A percentile compares a stretch with the other conserved stretches of the same genome.
Evolutionary conservation across 2,113 vertebrate species (phyloP).

Genomic region (Dermatemys mawii): DNA sequence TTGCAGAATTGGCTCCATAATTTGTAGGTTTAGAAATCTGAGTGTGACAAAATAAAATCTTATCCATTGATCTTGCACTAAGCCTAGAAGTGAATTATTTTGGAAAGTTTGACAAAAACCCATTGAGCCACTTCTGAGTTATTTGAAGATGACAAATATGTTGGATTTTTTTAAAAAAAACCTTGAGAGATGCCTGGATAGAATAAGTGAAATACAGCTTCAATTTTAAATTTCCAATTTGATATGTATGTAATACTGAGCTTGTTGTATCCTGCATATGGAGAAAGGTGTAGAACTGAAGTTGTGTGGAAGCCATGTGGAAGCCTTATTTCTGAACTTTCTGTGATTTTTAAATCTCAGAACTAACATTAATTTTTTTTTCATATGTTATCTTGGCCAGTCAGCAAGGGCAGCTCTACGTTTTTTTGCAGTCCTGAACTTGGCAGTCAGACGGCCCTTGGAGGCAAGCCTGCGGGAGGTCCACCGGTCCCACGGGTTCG

Average conservation of each 20-base stretch:
- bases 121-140: background rate
- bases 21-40: background rate
- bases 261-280: background rate
- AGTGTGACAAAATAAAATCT: background rate
- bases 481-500: too few relatives aligned
- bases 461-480: too few relatives aligned
- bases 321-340: background rate
- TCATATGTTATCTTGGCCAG: background rate
- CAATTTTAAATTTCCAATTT: background rate
- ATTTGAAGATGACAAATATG: background rate
- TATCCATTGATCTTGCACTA: background rate
- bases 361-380: background rate
- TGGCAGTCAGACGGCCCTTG: too few relatives aligned
- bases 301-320: background rate
- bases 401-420: too few relatives aligned
- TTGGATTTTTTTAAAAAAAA: background rate
- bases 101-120: background rate
- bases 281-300: background rate
- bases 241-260: background rate
- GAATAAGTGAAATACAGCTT: background rate
- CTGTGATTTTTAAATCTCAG: background rate
- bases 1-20: background rate
- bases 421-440: too few relatives aligned
- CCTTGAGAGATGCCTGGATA: background rate
- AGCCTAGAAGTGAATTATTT: background rate